Conservation (phyloP, 2,888 invertebrate species). For the Mylabris sibirica region DNA sequence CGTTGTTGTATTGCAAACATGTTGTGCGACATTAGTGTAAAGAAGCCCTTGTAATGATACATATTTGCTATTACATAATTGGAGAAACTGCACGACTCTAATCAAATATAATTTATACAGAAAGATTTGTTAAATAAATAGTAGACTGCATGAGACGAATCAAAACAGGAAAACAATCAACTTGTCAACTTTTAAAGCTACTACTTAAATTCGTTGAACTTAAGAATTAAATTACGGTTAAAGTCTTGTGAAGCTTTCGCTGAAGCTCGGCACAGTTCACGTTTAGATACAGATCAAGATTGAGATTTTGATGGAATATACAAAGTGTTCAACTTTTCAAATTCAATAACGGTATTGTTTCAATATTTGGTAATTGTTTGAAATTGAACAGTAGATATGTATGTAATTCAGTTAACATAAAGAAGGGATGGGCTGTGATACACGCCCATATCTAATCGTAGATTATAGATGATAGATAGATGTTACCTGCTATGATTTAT, state of each 20-base stretch:
- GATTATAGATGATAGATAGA: slow-evolving; percentile 56
- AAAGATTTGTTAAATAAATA: neutral
- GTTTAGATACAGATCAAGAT: too few species aligned
- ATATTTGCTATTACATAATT: slow-evolving; percentile 30
- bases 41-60: slow-evolving; percentile 34
- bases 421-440: slow-evolving; percentile 46
- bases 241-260: too few species aligned
- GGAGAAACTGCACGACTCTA: slow-evolving; percentile 22
- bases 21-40: slow-evolving; percentile 26
- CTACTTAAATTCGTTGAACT: neutral
- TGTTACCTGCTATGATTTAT: slow-evolving; percentile 57
- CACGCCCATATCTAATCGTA: slow-evolving; percentile 58
- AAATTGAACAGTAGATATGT: slow-evolving; percentile 37
- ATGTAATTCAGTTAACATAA: slow-evolving; percentile 46
- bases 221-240: neutral
- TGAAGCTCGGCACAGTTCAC: too few species aligned
- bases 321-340: slow-evolving; percentile 18
- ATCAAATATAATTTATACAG: slow-evolving; percentile 15
- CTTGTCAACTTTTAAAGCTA: neutral
- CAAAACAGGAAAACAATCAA: neutral
- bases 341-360: slow-evolving; percentile 39
- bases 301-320: too few species aligned
- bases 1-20: slow-evolving; percentile 30
- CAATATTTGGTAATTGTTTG: slow-evolving; percentile 41
- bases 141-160: neutral